These are phyloP conservation scores for Triplophysa siluroides DNA, from an alignment of 2,113 vertebrate genomes.

Conservation along the genomic window DNA sequence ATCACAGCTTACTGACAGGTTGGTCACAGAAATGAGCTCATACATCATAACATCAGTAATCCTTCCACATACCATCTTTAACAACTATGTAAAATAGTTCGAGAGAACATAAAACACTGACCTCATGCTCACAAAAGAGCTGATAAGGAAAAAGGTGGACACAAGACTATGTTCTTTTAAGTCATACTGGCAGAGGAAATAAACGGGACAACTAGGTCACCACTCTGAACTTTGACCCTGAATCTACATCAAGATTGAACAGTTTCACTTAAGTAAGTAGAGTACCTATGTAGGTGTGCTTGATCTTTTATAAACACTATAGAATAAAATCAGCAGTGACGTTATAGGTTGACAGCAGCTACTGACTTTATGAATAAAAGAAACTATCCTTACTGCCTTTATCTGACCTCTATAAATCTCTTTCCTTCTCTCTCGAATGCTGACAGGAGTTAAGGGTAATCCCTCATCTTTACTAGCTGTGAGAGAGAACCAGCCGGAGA, in stretches of 20 bases:
- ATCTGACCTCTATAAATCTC: slow-evolving; percentile 37
- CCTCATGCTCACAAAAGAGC: not conserved
- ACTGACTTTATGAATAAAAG: slow-evolving; percentile 12
- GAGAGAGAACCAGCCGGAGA: not conserved
- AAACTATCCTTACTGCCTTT: not conserved
- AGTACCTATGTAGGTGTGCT: not conserved
- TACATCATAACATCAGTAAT: not conserved
- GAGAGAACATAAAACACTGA: slow-evolving; percentile 5
- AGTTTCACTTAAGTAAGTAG: not conserved
- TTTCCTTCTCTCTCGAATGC: not conserved
- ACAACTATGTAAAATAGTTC: not conserved
- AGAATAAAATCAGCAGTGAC: not conserved
- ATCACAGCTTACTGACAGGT: not conserved
- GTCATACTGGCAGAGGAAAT: not conserved
- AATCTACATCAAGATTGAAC: slow-evolving; percentile 1
- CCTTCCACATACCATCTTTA: not conserved
- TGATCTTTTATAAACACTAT: not conserved
- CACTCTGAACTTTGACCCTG: slow-evolving; percentile 10
- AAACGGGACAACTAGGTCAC: not conserved
- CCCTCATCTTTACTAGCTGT: slow-evolving; percentile 7
- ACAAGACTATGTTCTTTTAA: slow-evolving; percentile 11
- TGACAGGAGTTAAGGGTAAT: slow-evolving; percentile 20
- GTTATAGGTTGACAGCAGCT: not conserved
- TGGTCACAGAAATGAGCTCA: not conserved
- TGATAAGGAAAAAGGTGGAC: slow-evolving; percentile 29